Conservation (phyloP, 1,140 invertebrate genomes). For the Habropoda laboriosa region DNA sequence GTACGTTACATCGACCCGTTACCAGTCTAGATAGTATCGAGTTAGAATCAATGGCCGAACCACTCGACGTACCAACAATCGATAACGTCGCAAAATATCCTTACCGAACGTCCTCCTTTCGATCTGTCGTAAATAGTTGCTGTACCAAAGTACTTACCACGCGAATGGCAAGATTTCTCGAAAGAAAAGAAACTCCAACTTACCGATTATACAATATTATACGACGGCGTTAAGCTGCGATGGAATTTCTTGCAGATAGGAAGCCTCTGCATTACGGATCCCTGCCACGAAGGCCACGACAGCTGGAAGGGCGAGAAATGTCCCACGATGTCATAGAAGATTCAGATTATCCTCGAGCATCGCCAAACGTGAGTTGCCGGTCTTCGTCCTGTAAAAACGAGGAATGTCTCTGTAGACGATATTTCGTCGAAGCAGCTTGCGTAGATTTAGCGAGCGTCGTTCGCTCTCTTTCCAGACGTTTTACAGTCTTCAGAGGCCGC, state of each 20-base stretch:
- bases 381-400: not conserved
- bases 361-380: slow-evolving; percentile 71
- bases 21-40: not conserved
- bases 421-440: too few species aligned
- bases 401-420: too few species aligned
- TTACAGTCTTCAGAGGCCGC: slow-evolving; percentile 75
- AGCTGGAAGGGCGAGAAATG: slow-evolving; percentile 72
- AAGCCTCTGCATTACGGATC: slow-evolving; percentile 75
- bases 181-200: slow-evolving; percentile 8
- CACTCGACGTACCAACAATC: not conserved
- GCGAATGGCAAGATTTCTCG: slow-evolving; percentile 20
- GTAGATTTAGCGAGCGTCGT: not conserved
- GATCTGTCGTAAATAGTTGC: too few species aligned
- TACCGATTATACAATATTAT: not conserved
- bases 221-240: slow-evolving; percentile 54
- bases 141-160: too few species aligned
- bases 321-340: slow-evolving; percentile 71
- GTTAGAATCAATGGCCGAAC: not conserved
- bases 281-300: slow-evolving; percentile 72
- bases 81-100: not conserved
- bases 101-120: too few species aligned
- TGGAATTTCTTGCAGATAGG: slow-evolving; percentile 72
- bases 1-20: slow-evolving; percentile 3
- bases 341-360: slow-evolving; percentile 73
- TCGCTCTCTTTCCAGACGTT: slow-evolving; percentile 69